Percentiles rank a stretch among this genome's conserved stretches.
Conservation (phyloP, 2,888 invertebrate species). For the Temnothorax unifasciatus region DNA sequence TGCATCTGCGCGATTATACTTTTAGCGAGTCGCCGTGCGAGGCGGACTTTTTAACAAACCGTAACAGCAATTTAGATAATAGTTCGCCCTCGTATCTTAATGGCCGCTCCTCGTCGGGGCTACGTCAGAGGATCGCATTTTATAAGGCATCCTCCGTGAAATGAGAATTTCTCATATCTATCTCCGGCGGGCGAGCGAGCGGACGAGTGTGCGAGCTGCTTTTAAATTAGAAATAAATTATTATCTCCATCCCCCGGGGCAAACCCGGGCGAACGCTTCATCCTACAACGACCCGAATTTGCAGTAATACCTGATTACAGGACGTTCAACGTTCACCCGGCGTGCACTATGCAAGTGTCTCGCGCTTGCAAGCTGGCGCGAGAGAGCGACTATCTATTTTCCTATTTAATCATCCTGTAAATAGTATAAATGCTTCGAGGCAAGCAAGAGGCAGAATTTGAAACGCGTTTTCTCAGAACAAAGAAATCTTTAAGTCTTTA, state of each 20-base stretch:
- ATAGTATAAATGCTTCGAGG: not conserved
- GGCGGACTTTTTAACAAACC: constrained; percentile 57
- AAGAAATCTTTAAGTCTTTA: not conserved
- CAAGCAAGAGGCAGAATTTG: not conserved
- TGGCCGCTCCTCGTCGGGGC: constrained; percentile 48
- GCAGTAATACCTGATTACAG: constrained; percentile 29
- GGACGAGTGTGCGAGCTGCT: constrained; percentile 25
- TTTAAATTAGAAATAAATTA: constrained; percentile 59
- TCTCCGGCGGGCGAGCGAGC: constrained; percentile 29
- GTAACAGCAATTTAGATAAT: constrained; percentile 59
- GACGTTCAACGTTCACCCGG: constrained; percentile 11
- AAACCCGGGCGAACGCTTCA: not conserved
- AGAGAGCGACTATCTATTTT: constrained; percentile 3
- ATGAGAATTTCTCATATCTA: constrained; percentile 58
- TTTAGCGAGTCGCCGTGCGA: constrained; percentile 50
- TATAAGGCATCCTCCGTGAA: constrained; percentile 57
- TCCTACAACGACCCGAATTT: constrained; percentile 36
- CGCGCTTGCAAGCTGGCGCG: not conserved
- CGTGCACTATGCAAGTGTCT: not conserved
- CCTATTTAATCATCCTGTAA: constrained; percentile 8
- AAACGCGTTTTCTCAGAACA: not conserved
- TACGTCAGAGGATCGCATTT: constrained; percentile 55
- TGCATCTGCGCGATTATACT: constrained; percentile 55
- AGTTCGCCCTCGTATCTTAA: constrained; percentile 58
- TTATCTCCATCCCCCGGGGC: constrained; percentile 40